Evolutionary conservation across 1,140 invertebrate species (phyloP).

Genomic region (Lepidurus apus): DNA sequence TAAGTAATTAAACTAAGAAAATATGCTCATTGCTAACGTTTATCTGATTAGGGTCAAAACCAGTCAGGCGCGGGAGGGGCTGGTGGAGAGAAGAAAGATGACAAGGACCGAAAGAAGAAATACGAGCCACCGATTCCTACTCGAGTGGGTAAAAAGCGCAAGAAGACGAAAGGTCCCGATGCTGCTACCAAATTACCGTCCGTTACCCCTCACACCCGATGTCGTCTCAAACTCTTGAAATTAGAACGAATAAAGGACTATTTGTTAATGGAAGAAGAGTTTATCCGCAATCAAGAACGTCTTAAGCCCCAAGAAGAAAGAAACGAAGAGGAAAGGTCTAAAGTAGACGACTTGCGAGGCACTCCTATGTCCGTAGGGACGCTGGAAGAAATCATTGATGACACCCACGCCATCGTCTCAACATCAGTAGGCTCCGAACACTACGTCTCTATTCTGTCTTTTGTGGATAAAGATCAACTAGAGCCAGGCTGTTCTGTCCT

Average conservation of each 20-base stretch:
- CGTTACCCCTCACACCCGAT: conserved; percentile 94
- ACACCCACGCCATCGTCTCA: conserved; percentile 99
- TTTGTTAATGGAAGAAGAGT: conserved; percentile 98
- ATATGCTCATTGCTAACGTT: neutral
- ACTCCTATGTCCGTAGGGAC: conserved; percentile 99
- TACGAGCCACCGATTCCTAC: conserved; percentile 98
- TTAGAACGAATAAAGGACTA: conserved; percentile 98
- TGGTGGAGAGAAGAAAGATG: conserved; percentile 88
- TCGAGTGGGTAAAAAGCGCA: conserved; percentile 96
- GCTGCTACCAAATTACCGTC: conserved; percentile 94
- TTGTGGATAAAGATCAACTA: conserved; percentile 99
- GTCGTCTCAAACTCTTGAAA: conserved; percentile 90
- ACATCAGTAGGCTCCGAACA: conserved; percentile 99
- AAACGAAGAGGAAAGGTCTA: conserved; percentile 56
- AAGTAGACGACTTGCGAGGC: conserved; percentile 96
- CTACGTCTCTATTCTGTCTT: conserved; percentile 98
- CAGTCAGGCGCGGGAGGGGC: conserved; percentile 74
- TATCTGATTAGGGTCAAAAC: conserved; percentile 73
- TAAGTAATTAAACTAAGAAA: neutral
- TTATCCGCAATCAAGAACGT: conserved; percentile 96
- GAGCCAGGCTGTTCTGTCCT: conserved; percentile 98
- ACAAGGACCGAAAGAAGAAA: conserved; percentile 98
- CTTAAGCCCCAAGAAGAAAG: conserved; percentile 95
- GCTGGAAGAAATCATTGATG: conserved; percentile 99
- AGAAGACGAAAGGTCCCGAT: conserved; percentile 93